phyloP scores from a whole-genome alignment of 2,888 invertebrate genomes.

The Priocnemis perturbator region DNA sequence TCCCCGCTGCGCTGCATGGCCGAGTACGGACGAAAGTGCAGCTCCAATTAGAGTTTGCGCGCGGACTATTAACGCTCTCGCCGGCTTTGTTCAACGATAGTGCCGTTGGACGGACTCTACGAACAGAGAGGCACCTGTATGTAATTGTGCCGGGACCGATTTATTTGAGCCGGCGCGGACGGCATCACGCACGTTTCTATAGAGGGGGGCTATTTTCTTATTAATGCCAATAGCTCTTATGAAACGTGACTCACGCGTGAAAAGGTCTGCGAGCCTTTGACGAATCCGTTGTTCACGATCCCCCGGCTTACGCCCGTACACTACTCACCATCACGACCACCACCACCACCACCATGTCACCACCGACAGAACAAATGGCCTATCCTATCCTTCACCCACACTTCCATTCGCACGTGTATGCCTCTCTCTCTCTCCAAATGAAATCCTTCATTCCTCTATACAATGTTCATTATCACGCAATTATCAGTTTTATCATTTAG shows the following conservation, averaged over 20 bases:
- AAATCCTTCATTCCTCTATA: not conserved
- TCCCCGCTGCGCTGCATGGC: too few relatives aligned
- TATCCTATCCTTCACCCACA: constrained; percentile 6
- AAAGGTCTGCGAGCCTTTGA: constrained; percentile 61
- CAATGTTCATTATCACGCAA: too few relatives aligned
- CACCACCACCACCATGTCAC: too few relatives aligned
- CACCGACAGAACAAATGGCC: constrained; percentile 3
- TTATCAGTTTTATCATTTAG: too few relatives aligned
- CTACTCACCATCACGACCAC: too few relatives aligned
- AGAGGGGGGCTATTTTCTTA: constrained; percentile 69
- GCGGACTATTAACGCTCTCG: too few relatives aligned
- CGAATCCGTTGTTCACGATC: constrained; percentile 43
- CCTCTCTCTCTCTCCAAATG: not conserved
- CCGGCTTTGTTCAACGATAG: too few relatives aligned
- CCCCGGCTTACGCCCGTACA: constrained; percentile 16
- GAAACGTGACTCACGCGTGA: constrained; percentile 71
- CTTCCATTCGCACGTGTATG: constrained; percentile 1
- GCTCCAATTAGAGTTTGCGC: too few relatives aligned
- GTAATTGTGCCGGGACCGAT: constrained; percentile 5
- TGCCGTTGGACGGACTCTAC: not conserved
- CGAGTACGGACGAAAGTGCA: too few relatives aligned
- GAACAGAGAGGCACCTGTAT: not conserved
- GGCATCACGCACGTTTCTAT: constrained; percentile 55
- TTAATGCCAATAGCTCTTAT: constrained; percentile 72
- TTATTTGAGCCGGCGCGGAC: constrained; percentile 18